A percentile compares a stretch with the other conserved stretches of the same genome.
Conservation (phyloP, 2,113 vertebrate genomes). For the Bagarius yarrelli region DNA sequence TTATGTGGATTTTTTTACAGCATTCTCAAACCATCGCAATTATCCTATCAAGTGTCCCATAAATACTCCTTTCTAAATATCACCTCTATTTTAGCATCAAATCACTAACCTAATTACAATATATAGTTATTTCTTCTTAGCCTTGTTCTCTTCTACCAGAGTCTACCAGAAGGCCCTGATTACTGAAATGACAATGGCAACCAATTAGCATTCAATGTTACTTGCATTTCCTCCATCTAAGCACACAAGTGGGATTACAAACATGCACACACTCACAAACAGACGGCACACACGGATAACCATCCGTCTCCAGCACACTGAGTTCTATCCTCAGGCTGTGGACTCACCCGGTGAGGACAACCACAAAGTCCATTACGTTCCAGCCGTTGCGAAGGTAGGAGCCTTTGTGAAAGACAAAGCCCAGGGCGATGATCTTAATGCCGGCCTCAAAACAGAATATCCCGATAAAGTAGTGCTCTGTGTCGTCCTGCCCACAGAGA, state of each 20-base stretch:
- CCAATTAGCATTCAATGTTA: constrained; percentile 63
- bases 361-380: constrained; percentile 99
- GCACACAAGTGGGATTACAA: constrained; percentile 45
- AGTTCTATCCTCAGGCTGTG: constrained; percentile 47
- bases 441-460: constrained; percentile 99
- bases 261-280: constrained; percentile 33
- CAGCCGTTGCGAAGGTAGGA: constrained; percentile 97
- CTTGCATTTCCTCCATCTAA: constrained; percentile 59
- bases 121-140: background rate
- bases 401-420: constrained; percentile 95
- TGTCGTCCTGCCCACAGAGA: constrained; percentile 83
- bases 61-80: background rate
- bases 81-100: background rate
- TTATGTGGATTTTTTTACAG: background rate
- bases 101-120: background rate
- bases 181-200: constrained; percentile 16
- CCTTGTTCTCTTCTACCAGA: background rate
- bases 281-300: constrained; percentile 47
- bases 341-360: constrained; percentile 95
- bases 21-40: background rate
- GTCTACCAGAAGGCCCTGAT: constrained; percentile 23
- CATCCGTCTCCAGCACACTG: constrained; percentile 66
- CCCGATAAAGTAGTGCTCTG: constrained; percentile 98
- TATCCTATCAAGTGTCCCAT: background rate
- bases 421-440: constrained; percentile 97